These are phyloP conservation scores for Bathynomus jamesi DNA, from an alignment of 1,140 invertebrate species.

Conservation along the genomic window DNA sequence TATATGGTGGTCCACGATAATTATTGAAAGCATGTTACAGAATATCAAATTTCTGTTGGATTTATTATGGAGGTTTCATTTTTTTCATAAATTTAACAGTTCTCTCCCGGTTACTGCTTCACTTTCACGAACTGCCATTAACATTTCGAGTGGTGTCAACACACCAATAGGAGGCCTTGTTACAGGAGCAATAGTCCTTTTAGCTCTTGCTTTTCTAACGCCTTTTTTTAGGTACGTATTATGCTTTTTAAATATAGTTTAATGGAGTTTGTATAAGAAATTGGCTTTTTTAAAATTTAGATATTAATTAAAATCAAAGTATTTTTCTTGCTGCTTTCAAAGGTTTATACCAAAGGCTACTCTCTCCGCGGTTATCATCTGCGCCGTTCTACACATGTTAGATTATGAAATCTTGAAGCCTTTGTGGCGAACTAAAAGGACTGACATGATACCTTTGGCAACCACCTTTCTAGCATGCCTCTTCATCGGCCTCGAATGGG, in stretches of 20 bases:
- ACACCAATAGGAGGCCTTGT: constrained; percentile 83
- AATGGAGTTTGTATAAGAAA: background rate
- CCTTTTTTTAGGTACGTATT: constrained; percentile 21
- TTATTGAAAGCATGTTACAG: no score
- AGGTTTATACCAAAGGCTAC: constrained; percentile 64
- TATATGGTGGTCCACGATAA: no score
- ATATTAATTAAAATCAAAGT: background rate
- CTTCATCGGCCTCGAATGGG: constrained; percentile 74
- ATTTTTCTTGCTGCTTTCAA: constrained; percentile 1
- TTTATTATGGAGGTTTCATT: no score
- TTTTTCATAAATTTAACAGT: no score
- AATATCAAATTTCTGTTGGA: no score
- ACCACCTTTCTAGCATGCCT: constrained; percentile 77
- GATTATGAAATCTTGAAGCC: constrained; percentile 76
- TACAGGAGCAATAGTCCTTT: constrained; percentile 47
- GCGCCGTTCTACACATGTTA: constrained; percentile 84
- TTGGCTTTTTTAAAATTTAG: background rate
- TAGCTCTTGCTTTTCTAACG: constrained; percentile 26
- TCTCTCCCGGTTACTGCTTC: constrained; percentile 89
- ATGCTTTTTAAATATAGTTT: background rate
- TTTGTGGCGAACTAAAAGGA: constrained; percentile 58
- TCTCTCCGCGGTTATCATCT: constrained; percentile 62
- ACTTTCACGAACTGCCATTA: constrained; percentile 83
- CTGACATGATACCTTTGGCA: constrained; percentile 64
- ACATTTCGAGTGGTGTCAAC: constrained; percentile 82